These are phyloP conservation scores for Monochamus saltuarius DNA, from an alignment of 1,140 invertebrate species.

Conservation along the genomic window DNA sequence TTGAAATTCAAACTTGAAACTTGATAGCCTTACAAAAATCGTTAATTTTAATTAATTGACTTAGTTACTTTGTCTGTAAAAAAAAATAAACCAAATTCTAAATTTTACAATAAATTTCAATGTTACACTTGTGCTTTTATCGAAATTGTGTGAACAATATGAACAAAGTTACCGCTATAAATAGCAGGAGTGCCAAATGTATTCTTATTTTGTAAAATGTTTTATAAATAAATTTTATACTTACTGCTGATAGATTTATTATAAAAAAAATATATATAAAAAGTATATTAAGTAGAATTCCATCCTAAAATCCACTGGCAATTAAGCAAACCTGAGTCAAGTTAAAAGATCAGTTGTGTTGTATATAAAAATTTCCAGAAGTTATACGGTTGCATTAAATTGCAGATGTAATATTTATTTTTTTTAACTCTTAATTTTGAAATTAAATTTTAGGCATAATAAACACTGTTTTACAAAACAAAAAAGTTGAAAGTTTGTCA, in stretches of 20 bases:
- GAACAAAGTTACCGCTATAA: slow-evolving; percentile 10
- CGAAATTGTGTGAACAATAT: neutral
- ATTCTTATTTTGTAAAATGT: slow-evolving; percentile 16
- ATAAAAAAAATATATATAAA: neutral
- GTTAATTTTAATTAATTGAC: neutral
- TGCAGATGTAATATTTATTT: too few relatives aligned
- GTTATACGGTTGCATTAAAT: too few relatives aligned
- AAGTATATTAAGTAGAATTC: neutral
- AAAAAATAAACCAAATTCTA: neutral
- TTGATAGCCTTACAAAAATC: slow-evolving; percentile 2
- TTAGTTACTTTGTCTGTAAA: neutral
- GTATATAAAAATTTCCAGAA: too few relatives aligned
- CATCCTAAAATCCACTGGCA: neutral
- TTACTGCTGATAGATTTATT: slow-evolving; percentile 5
- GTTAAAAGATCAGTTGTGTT: too few relatives aligned
- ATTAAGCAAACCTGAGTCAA: too few relatives aligned
- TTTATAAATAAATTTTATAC: slow-evolving; percentile 15
- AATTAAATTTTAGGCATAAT: too few relatives aligned
- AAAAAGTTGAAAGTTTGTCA: too few relatives aligned
- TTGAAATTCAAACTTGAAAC: neutral
- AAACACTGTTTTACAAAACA: too few relatives aligned
- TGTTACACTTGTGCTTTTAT: neutral
- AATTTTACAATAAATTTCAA: slow-evolving; percentile 6
- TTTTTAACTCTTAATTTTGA: too few relatives aligned
- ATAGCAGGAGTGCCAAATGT: slow-evolving; percentile 7